These are phyloP conservation scores for Himalopsyche japonica DNA, from an alignment of 2,888 invertebrate species.

Conservation along the genomic window DNA sequence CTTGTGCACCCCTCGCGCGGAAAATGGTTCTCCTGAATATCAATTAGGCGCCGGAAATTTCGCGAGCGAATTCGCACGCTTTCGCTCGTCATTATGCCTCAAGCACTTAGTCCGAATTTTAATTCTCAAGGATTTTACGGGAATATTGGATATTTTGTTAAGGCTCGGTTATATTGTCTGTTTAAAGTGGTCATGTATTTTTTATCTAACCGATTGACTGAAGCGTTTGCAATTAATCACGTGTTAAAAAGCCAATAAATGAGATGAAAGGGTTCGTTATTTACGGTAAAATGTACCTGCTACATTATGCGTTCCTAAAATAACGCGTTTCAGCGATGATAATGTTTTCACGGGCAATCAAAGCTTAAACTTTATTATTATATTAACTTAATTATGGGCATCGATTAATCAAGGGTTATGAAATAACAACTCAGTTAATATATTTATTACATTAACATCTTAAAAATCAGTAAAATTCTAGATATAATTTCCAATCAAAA, in stretches of 20 bases:
- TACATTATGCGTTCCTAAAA: no score
- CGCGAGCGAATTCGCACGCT: slow-evolving; percentile 13
- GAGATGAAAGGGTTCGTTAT: background rate
- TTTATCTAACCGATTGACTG: background rate
- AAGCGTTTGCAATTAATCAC: background rate
- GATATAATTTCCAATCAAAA: no score
- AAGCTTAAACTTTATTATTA: no score
- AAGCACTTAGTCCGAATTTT: slow-evolving; percentile 7
- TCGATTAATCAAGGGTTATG: no score
- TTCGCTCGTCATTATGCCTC: slow-evolving; percentile 6
- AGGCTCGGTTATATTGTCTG: background rate
- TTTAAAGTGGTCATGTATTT: background rate
- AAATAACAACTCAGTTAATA: no score
- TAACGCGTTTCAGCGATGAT: no score
- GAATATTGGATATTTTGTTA: background rate
- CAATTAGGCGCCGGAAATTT: slow-evolving; percentile 37
- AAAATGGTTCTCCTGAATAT: slow-evolving; percentile 39
- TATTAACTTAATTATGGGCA: no score
- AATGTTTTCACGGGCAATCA: no score
- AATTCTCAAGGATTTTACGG: background rate
- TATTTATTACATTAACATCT: no score
- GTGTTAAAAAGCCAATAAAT: background rate
- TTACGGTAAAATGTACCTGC: background rate
- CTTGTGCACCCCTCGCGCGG: slow-evolving; percentile 7
- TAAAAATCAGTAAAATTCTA: no score